Evolutionary conservation across 2,888 invertebrate species (phyloP).

Genomic region (Hylaea fasciaria): DNA sequence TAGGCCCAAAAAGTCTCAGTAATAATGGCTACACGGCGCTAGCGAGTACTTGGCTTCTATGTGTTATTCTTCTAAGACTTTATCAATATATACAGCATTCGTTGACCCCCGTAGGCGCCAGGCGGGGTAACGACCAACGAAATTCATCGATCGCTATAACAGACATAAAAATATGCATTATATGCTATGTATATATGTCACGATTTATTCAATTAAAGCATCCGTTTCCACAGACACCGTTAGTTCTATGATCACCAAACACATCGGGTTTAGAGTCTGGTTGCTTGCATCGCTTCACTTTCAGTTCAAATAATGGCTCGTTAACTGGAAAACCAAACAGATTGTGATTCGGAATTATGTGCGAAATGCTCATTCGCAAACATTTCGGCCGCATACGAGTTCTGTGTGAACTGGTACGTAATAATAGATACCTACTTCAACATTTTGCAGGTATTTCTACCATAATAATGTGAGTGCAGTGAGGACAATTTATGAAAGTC

Average conservation of each 20-base stretch:
- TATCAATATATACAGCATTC: too few species aligned
- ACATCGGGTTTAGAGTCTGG: constrained; percentile 25
- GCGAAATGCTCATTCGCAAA: constrained; percentile 38
- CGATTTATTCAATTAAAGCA: background rate
- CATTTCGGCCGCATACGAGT: constrained; percentile 20
- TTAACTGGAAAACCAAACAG: constrained; percentile 46
- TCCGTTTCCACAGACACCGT: background rate
- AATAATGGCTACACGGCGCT: too few species aligned
- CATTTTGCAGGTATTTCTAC: background rate
- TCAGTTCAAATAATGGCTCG: constrained; percentile 53
- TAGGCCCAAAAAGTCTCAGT: too few species aligned
- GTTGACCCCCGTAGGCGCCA: too few species aligned
- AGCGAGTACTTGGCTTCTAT: too few species aligned
- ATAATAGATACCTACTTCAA: constrained; percentile 4
- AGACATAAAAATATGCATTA: too few species aligned
- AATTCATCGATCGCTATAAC: too few species aligned
- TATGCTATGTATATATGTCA: background rate
- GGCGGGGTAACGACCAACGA: too few species aligned
- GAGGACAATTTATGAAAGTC: too few species aligned
- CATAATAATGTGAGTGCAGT: background rate
- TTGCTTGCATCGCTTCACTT: constrained; percentile 41
- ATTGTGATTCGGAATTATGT: constrained; percentile 49
- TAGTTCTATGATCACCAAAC: constrained; percentile 11
- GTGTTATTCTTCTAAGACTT: too few species aligned
- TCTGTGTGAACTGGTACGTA: constrained; percentile 8